Base-by-base conservation (phyloP, 2,888 invertebrate genomes). In the Tachystola acroxantha region DNA sequence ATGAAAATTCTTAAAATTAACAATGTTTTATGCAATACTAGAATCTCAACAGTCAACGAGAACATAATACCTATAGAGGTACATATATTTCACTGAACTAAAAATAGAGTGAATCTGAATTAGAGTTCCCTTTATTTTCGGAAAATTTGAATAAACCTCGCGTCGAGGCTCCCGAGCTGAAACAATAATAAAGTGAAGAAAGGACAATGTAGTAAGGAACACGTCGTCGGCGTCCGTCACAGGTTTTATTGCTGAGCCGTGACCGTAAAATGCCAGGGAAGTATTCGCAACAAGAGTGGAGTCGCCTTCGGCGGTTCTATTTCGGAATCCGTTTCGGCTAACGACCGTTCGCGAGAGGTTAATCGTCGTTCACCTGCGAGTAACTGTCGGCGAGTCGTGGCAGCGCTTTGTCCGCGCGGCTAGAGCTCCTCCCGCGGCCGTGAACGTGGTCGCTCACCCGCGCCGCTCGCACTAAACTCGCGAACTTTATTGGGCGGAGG, bases 391-490 rank as follows among this genome's bases (percentile, higher is more conserved):
- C 45, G 50, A 48, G 49, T 37, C 57, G 58, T 43, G 56, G 53
- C 57, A 44, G 51, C 43, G 64, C 70, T 77, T 76, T 77, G 75
- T 76, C 67, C 52, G 58, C 54, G 56, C 48, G 53, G 56, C 54
- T 52, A 53, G 60, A 50, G 50, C 41, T 50, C 55, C 60, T 57
- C 54, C 61, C 52, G 50, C 53, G 47, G 54, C 82, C 82, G 55
- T 82, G 81, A 82, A 70, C 59, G 61, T 81, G 80, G 82, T 76
- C 82, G 70, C 65, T 79, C 68, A 84, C 81, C 80, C 77, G 67
- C 43, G 32, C 43, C 42, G 37, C 43, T 43, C 46, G 44, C 64
- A 76, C 64, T 84, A 76, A 82, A 76, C 64, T 58, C 53, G 52
- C 46, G 44, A 51, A 58, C 53, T 81, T 80, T 81, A 84, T 75